Evolutionary conservation across 2,113 vertebrate species (phyloP).

Genomic region (Platysteira castanea): DNA sequence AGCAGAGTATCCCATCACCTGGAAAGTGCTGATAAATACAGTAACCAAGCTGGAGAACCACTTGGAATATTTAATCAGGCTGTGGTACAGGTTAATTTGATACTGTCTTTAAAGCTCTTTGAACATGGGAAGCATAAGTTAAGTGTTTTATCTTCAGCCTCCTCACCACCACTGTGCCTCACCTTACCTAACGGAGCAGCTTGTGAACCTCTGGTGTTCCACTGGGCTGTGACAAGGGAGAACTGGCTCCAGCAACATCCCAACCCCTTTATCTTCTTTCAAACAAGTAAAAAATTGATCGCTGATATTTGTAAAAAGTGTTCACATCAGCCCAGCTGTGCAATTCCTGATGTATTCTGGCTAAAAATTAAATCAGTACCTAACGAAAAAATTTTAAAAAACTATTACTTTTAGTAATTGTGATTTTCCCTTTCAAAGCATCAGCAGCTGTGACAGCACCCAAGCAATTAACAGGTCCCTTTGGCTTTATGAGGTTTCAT

Average conservation of each 20-base stretch:
- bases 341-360: neutral
- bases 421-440: neutral
- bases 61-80: neutral
- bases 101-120: neutral
- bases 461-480: neutral
- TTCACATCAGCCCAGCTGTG: neutral
- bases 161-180: neutral
- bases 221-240: neutral
- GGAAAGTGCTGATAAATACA: neutral
- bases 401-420: neutral
- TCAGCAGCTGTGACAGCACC: neutral
- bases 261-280: neutral
- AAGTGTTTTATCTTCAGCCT: neutral
- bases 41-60: neutral
- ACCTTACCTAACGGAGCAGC: neutral
- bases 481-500: neutral
- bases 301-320: neutral
- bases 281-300: neutral
- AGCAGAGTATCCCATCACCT: neutral
- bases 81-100: neutral
- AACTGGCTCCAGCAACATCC: neutral
- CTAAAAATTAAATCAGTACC: neutral
- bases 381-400: neutral
- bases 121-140: neutral
- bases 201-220: neutral